These are phyloP conservation scores for Arge pagana DNA, from an alignment of 2,888 invertebrate genomes.

Conservation along the genomic window DNA sequence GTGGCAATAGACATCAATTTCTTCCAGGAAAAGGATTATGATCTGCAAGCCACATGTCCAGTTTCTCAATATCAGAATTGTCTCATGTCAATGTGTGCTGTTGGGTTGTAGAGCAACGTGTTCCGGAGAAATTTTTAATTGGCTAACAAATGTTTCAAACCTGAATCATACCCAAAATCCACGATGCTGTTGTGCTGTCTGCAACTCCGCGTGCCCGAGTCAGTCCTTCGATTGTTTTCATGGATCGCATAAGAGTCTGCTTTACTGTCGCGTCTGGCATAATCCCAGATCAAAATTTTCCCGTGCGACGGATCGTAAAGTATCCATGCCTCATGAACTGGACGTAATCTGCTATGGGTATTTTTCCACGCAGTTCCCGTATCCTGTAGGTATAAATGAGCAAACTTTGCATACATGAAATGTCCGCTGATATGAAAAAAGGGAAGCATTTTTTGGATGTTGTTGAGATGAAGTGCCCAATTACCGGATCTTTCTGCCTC, in stretches of 20 bases:
- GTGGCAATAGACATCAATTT: constrained; percentile 26
- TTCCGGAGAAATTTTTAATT: too few species aligned
- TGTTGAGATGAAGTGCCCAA: constrained; percentile 31
- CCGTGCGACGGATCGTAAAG: constrained; percentile 18
- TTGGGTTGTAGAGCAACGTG: too few species aligned
- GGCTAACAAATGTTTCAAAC: too few species aligned
- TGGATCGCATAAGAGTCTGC: too few species aligned
- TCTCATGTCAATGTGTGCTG: too few species aligned
- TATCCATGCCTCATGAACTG: constrained; percentile 27
- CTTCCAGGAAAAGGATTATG: constrained; percentile 17
- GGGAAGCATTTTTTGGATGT: constrained; percentile 30
- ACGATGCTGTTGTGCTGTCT: too few species aligned
- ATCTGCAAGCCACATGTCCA: too few species aligned
- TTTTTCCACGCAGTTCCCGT: constrained; percentile 34
- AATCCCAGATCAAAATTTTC: constrained; percentile 21
- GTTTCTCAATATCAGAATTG: too few species aligned
- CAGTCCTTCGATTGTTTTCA: too few species aligned
- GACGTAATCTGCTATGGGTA: constrained; percentile 34
- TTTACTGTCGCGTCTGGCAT: constrained; percentile 10
- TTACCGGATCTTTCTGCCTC: constrained; percentile 32
- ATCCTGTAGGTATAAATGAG: constrained; percentile 32
- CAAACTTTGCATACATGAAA: constrained; percentile 30
- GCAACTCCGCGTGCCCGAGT: too few species aligned
- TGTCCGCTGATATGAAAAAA: constrained; percentile 33
- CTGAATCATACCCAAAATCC: too few species aligned